Evolutionary conservation across 2,113 vertebrate genomes (phyloP), one percentile per base, ranked within the genome.

Genomic region (Picathartes gymnocephalus): DNA sequence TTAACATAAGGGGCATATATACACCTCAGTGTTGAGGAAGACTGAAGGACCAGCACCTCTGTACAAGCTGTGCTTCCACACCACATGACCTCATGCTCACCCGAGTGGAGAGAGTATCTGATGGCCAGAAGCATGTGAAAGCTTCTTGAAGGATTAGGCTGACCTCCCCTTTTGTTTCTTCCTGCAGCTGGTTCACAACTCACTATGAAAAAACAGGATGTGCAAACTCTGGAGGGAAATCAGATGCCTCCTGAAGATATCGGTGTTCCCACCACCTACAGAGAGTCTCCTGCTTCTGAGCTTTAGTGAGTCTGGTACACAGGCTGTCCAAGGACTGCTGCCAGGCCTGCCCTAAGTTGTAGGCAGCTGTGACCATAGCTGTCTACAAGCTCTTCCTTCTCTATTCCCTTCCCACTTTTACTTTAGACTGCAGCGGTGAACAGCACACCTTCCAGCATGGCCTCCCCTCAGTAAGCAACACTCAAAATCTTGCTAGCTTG

Each of bases 401-500:
- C 51, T 62, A 33, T 19, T 70, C 30, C 45, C 44, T 68, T 77
- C 44, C 68, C 39, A 24, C 25, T 84, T 87, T 45, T 53, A 45
- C 28, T 25, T 79, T 53, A 71, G n/a, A 69, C 13, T 9, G 6
- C 40, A 57, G 28, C 1, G 48, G 31, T 47, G 27, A 91, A 40
- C 12, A 51, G 48, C n/a, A 54, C 3, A 6, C 19, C 5, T n/a
- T 79, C 24, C 35, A 79, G 74, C 45, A 60, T 0, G 0, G 19
- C 40, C 48, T 54, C 10, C 39, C 30, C 31, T 69, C 25, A 7
- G 21, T n/a, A 88, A 80, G 11, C 44, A 76, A 13, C 15, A 65
- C 35, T 65, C 44, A 21, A 60, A 83, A 72, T 35, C 48, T 47
- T n/a, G 5, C n/a, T 42, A 53, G 37, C n/a, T 15, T 53, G 5